phyloP scores from a whole-genome alignment of 2,888 invertebrate genomes.

The Augiades crinisus region DNA sequence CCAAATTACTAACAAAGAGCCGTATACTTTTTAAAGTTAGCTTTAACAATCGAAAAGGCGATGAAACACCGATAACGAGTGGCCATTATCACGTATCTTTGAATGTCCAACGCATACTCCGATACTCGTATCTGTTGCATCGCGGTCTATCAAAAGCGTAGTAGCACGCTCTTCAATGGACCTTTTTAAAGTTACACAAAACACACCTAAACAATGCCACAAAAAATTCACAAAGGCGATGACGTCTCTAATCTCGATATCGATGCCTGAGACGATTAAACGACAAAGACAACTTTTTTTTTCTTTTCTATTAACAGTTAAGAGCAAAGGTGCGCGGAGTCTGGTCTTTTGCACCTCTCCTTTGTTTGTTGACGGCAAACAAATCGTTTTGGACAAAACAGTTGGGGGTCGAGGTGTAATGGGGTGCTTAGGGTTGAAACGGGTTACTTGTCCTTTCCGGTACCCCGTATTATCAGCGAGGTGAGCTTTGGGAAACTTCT shows the following conservation, averaged over 20 bases:
- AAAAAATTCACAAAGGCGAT: slow-evolving; percentile 56
- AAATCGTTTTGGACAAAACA: slow-evolving; percentile 75
- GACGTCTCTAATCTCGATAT: slow-evolving; percentile 58
- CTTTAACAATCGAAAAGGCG: slow-evolving; percentile 14
- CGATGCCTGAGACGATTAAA: slow-evolving; percentile 74
- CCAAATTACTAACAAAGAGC: slow-evolving; percentile 20
- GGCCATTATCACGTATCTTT: slow-evolving; percentile 19
- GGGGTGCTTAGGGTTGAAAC: slow-evolving; percentile 71
- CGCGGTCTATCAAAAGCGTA: slow-evolving; percentile 47
- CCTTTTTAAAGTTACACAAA: slow-evolving; percentile 65
- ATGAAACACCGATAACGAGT: slow-evolving; percentile 20
- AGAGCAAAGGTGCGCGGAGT: slow-evolving; percentile 46
- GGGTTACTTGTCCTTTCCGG: slow-evolving; percentile 74
- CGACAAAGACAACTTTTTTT: slow-evolving; percentile 66
- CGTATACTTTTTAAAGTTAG: slow-evolving; percentile 16
- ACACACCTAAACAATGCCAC: slow-evolving; percentile 47
- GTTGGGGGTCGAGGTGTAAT: slow-evolving; percentile 60
- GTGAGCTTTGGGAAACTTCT: slow-evolving; percentile 37
- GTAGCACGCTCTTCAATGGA: slow-evolving; percentile 49
- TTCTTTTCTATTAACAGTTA: slow-evolving; percentile 62
- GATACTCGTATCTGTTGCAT: slow-evolving; percentile 54
- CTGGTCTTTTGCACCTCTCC: slow-evolving; percentile 60
- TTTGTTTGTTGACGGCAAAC: slow-evolving; percentile 78
- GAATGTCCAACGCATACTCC: slow-evolving; percentile 39
- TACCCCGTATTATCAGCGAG: slow-evolving; percentile 62